Conservation (phyloP, 2,888 invertebrate genomes). For the Arrhopalites spinosus region DNA sequence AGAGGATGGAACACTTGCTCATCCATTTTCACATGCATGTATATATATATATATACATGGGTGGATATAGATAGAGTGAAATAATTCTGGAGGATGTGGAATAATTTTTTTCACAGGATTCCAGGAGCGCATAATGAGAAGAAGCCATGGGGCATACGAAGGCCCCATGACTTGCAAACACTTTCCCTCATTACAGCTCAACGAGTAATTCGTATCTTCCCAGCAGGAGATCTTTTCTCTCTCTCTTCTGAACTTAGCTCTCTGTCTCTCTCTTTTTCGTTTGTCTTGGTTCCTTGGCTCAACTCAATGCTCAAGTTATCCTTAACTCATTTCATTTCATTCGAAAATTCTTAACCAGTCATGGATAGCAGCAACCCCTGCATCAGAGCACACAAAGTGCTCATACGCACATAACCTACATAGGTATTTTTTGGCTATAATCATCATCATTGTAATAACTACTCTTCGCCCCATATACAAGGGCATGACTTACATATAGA, state of each 20-base stretch:
- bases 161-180: conserved; percentile 56
- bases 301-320: conserved; percentile 11
- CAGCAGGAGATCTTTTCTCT: conserved; percentile 49
- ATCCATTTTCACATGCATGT: not conserved
- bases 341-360: conserved; percentile 6
- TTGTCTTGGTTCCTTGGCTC: not conserved
- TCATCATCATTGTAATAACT: not conserved
- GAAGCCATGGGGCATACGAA: conserved; percentile 41
- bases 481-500: not conserved
- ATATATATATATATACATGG: not conserved
- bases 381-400: conserved; percentile 1
- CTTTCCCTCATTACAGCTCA: conserved; percentile 56
- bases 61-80: not conserved
- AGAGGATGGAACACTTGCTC: not conserved
- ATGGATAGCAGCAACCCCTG: not conserved
- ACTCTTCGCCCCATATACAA: not conserved
- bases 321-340: conserved; percentile 19
- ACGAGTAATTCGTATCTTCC: conserved; percentile 55
- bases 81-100: conserved; percentile 26
- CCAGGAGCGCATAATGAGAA: not conserved
- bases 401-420: not conserved
- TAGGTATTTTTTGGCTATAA: not conserved
- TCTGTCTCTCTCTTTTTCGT: conserved; percentile 20
- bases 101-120: conserved; percentile 37
- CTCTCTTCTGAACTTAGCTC: not conserved